Percentiles rank a stretch among this genome's conserved stretches.
These are phyloP conservation scores for Emydocephalus ijimae DNA, from an alignment of 2,113 vertebrate species.

Conservation along the genomic window DNA sequence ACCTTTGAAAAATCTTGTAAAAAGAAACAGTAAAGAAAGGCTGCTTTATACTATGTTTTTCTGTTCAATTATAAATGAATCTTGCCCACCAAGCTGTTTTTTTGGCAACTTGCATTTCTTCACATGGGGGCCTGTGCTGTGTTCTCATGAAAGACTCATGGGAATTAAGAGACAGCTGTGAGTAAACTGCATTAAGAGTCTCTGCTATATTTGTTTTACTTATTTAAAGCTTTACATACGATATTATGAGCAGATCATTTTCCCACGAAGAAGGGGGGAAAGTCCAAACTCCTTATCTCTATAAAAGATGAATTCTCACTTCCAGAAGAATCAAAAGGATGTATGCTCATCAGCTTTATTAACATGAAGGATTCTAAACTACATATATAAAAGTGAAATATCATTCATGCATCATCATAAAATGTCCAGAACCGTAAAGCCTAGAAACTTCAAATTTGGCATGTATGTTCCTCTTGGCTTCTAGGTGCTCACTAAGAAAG, in stretches of 20 bases:
- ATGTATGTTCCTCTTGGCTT: no score
- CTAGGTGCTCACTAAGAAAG: no score
- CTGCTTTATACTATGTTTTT: not conserved
- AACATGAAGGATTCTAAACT: not conserved
- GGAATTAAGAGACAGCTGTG: conserved; percentile 5
- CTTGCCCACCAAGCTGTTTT: not conserved
- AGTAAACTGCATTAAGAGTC: not conserved
- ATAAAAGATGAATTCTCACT: not conserved
- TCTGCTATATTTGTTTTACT: conserved; percentile 11
- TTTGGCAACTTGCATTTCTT: conserved; percentile 16
- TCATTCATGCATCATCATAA: no score
- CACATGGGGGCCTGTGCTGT: not conserved
- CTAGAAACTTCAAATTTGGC: no score
- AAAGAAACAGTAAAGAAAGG: conserved; percentile 24
- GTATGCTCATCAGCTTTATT: not conserved
- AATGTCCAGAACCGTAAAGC: no score
- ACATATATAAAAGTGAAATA: no score
- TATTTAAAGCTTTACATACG: not conserved
- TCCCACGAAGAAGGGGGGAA: not conserved
- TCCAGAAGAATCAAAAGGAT: not conserved
- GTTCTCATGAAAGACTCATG: conserved; percentile 20
- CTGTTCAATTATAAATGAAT: not conserved
- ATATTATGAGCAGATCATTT: not conserved
- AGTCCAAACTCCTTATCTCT: not conserved
- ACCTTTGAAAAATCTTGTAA: conserved; percentile 15